A percentile compares a stretch with the other conserved stretches of the same genome.
Evolutionary conservation across 2,888 invertebrate species (phyloP).

Genomic region (Norana najaformis): DNA sequence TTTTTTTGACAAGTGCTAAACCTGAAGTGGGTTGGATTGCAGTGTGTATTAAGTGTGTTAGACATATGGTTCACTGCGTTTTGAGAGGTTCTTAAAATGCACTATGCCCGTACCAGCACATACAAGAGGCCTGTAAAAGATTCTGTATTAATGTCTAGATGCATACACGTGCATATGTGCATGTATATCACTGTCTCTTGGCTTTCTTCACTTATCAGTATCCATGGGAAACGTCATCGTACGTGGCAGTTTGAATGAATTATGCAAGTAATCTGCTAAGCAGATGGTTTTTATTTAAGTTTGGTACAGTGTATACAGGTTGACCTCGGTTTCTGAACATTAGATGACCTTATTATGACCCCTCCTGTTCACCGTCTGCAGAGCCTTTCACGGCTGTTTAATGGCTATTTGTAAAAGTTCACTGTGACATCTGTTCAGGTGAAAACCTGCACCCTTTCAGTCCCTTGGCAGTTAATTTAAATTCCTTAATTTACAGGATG

Average conservation of each 20-base stretch:
- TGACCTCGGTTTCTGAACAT: background rate
- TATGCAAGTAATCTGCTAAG: background rate
- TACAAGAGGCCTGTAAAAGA: background rate
- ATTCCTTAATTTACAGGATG: too few species aligned
- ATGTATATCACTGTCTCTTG: background rate
- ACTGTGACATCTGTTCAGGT: background rate
- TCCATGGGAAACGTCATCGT: background rate
- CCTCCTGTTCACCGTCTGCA: background rate
- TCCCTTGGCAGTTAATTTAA: too few species aligned
- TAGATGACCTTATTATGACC: background rate
- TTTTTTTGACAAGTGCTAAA: background rate
- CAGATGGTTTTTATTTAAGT: background rate
- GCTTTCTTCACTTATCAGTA: background rate
- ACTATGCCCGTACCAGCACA: background rate
- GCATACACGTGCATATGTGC: background rate
- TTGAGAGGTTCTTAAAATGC: background rate
- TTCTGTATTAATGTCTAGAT: background rate
- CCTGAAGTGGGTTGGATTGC: background rate
- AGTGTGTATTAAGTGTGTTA: background rate
- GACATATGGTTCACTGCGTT: background rate
- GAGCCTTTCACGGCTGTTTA: background rate
- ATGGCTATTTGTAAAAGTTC: background rate
- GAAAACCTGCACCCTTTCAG: too few species aligned
- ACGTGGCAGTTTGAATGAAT: background rate
- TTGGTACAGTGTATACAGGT: background rate